Conservation (phyloP, 2,113 vertebrate genomes). For the Macrotis lagotis region DNA sequence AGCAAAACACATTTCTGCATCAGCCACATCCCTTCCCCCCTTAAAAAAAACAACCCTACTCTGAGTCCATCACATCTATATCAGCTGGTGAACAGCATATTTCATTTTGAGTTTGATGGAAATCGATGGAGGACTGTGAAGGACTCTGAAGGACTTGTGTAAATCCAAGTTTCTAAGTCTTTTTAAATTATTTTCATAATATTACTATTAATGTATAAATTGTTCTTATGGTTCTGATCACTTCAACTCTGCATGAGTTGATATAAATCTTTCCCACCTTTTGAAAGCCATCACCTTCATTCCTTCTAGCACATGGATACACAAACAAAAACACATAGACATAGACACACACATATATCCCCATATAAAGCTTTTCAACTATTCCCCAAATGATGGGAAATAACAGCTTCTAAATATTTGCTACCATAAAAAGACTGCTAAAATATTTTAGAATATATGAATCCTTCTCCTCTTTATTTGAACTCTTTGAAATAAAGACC, state of each 20-base stretch:
- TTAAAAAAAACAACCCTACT: no score
- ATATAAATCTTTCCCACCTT: background rate
- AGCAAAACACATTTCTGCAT: background rate
- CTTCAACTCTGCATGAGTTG: background rate
- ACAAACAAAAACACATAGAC: no score
- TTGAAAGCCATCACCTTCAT: background rate
- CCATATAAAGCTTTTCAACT: no score
- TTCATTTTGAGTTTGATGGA: background rate
- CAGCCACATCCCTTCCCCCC: background rate
- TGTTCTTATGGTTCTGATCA: background rate
- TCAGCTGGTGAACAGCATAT: background rate
- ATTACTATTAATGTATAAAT: background rate
- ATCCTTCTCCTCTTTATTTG: background rate
- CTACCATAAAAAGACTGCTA: no score
- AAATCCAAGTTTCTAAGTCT: background rate
- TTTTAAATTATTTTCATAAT: background rate
- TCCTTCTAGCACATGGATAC: no score
- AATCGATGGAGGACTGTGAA: no score
- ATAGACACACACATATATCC: no score
- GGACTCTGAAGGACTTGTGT: background rate
- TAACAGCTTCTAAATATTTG: no score
- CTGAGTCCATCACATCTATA: background rate
- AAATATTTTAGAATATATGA: background rate
- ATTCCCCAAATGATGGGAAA: no score
- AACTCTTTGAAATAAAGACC: background rate